Evolutionary conservation across 2,888 invertebrate genomes (phyloP), one percentile per base, ranked within the genome.

Genomic region (Sarcophaga rosellei): DNA sequence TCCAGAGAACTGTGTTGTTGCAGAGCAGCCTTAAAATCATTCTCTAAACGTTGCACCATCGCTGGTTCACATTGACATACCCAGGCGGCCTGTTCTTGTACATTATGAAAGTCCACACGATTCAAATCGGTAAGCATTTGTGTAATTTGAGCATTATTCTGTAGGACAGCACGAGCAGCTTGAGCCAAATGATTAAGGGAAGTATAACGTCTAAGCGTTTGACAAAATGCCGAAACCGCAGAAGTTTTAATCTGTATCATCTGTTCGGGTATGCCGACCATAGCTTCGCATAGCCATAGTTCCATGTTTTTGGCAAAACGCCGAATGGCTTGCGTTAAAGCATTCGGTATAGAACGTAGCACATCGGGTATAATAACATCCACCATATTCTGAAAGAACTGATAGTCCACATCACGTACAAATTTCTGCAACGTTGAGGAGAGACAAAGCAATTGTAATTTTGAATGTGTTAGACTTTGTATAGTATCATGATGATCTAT

Each of bases 41-140:
- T 96, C 91, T 99, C 98, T 78, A 99, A 95, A 79, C 96, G 95
- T 91, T 96, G 96, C 70, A 98, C 96, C 87, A 95, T 94, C 20
- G 95, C 95, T 88, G 97, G 96, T 91, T 97, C 97, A 94, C 99
- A 99, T 90, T 98, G 97, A 92, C 99, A 99, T 8, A 99, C 99
- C 99, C 99, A 99, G 0, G 98, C 97, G 1, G 99, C 99, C 94
- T 98, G 95, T 89, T 94, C 94, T 90, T 92, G 98, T 17, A 99
- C 98, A 94, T 99, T 98, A 92, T 97, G 97, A 94, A 99, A 99
- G 94, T 99, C 99, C 57, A 99, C 99, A 89, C 99, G 96, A 94
- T 98, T 99, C 89, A 99, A 95, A 94, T 99, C 99, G 21, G 97
- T 95, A 87, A 98, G 94, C 99, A 99, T 99, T 95, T 99, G 98